Evolutionary conservation across 1,140 invertebrate genomes (phyloP), one percentile per base, ranked within the genome.

Genomic region (Wiebesia pumilae): DNA sequence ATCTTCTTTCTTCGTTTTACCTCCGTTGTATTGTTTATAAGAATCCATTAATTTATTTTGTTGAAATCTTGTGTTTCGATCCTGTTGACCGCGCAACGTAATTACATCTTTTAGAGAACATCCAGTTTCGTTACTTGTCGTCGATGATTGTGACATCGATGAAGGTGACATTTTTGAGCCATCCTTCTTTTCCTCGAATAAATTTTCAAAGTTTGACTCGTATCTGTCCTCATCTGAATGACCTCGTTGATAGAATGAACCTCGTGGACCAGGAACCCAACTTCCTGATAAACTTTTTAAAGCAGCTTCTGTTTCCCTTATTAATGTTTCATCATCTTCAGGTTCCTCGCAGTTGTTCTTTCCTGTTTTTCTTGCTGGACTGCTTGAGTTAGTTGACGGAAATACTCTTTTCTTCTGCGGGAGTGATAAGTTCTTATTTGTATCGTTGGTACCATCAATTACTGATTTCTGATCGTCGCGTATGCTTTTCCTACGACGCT

Each of bases 291-390:
- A 93, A 90, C 96, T 97, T 90, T 97, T 97, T 62, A 98, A 92
- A 0, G 97, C 97, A 6, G 96, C 97, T 91, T 98, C 97, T 1
- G 97, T 97, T 92, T 98, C 97, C 73, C 97, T 94, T 83, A 98
- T 97, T 14, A 97, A 93, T 3, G 96, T 96, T 91, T 97, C 97
- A 88, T 98, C 96, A 88, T 97, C 97, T 87, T 93, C 95, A 0
- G 92, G 92, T 87, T 95, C 95, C 87, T 94, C 91, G 69, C 89
- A 90, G 86, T 92, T 93, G 14, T 82, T 87, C 24, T 94, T 95
- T 85, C 85, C 91, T 0, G 92, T 90, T 84, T 95, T 95, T 85
- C 94, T 94, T 24, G 93, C 93, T 0, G 94, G 94, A 90, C 94
- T 95, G 65, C 92, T 92, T 16, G 91, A 91, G 51, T 86, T 94